Evolutionary conservation across 2,113 vertebrate species (phyloP), one percentile per base, ranked within the genome.

Genomic region (Hucho hucho): DNA sequence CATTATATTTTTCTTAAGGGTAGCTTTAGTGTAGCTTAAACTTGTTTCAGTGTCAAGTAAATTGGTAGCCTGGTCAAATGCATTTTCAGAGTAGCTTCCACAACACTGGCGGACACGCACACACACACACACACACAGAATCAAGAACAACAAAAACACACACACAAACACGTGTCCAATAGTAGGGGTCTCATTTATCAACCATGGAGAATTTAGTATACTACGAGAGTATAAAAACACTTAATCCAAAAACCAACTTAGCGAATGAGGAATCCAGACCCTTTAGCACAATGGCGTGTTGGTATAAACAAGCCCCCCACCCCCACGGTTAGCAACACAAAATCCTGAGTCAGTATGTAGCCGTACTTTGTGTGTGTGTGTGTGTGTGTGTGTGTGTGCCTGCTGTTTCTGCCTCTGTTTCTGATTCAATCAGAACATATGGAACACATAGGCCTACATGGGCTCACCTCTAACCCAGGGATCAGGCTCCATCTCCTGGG

Each of bases 361-460:
- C 37, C 9, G 9, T 3, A 11, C 37, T 43, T 37, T 14, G 20
- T 5, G 56, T 59, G 56, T 58, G 16, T 2, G 14, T 58, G 3
- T 7, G 4, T 0, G n/a, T n/a, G 14, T n/a, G 18, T 6, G 9
- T 53, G 49, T 18, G 49, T 1, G 25, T 26, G 14, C 32, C 53
- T 13, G 20, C 72, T 46, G 49, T 58, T 68, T 85, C 74, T 78
- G 79, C 70, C 24, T 84, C 83, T 76, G 79, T 68, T 25, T 84
- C 83, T 83, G 24, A 83, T 83, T 43, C 37, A 43, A 43, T 79
- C 75, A 56, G 46, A 78, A 66, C 70, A 69, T 70, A 72, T 6
- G 29, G 63, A 75, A 77, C 70, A 70, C 69, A 25, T 68, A 5
- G 78, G 78, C 56, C 22, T 76, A 73, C 59, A 1, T 81, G 80